Percentiles rank a stretch among this genome's conserved stretches.
phyloP scores from a whole-genome alignment of 2,888 invertebrate species.

The Aphodius granarius region DNA sequence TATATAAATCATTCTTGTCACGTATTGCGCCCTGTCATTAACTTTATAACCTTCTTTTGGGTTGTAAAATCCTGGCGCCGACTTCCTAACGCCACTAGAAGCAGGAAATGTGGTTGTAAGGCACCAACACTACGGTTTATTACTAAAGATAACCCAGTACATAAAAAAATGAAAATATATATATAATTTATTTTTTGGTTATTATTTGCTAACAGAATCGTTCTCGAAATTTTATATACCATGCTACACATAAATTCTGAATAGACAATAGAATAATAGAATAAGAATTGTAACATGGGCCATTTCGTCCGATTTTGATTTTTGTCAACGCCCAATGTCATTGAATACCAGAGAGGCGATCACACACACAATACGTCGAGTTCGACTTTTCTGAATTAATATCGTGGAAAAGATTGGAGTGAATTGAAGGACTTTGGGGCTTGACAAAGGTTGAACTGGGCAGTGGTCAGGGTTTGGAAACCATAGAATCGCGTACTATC shows the following conservation, averaged over 20 bases:
- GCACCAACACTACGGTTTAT: not conserved
- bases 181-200: too few relatives aligned
- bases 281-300: not conserved
- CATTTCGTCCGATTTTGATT: not conserved
- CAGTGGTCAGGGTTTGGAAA: conserved; percentile 1
- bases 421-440: conserved; percentile 9
- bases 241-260: not conserved
- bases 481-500: not conserved
- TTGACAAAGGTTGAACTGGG: conserved; percentile 11
- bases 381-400: not conserved
- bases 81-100: not conserved
- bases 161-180: not conserved
- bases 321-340: not conserved
- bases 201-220: not conserved
- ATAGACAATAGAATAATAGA: too few relatives aligned
- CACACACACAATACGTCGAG: not conserved
- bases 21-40: not conserved
- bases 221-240: not conserved
- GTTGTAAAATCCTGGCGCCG: not conserved
- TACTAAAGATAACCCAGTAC: too few relatives aligned
- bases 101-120: not conserved
- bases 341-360: not conserved
- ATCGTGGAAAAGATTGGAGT: not conserved
- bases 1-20: too few relatives aligned
- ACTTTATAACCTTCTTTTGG: not conserved